These are phyloP conservation scores for Anseranas semipalmata DNA, from an alignment of 2,113 vertebrate genomes.

Conservation along the genomic window DNA sequence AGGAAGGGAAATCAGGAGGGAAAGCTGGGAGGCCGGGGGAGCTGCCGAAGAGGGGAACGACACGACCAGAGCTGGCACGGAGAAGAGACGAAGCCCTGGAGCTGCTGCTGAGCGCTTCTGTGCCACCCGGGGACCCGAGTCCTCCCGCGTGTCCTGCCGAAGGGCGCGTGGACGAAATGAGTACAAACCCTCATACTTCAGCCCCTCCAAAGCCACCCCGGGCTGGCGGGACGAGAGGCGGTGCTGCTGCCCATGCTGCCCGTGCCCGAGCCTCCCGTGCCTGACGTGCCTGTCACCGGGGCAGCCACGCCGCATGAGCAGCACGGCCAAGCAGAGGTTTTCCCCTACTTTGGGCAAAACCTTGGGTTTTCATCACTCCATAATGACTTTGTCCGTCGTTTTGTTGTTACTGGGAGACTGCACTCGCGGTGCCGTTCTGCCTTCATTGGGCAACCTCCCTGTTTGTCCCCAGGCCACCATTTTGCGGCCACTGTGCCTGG, in stretches of 20 bases:
- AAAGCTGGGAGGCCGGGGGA: neutral
- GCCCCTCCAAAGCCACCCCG: fast-evolving
- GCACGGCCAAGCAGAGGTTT: neutral
- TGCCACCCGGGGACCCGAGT: fast-evolving
- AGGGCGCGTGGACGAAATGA: neutral
- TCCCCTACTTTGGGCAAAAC: neutral
- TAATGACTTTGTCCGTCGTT: neutral
- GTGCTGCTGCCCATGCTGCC: neutral
- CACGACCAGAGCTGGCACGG: neutral
- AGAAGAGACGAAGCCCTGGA: neutral
- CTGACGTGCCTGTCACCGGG: too few species aligned
- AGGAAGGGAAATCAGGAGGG: neutral
- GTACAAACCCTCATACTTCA: neutral
- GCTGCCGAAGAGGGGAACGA: neutral
- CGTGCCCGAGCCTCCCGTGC: neutral
- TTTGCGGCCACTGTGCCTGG: fast-evolving
- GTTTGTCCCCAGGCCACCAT: neutral
- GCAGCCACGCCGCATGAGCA: neutral
- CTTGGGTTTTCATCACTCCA: neutral
- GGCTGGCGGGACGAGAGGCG: too few species aligned
- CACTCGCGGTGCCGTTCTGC: neutral
- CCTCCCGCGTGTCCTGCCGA: fast-evolving
- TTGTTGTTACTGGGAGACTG: neutral
- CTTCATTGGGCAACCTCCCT: neutral
- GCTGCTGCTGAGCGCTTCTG: neutral